Conservation (phyloP, 2,113 vertebrate species). For the Leptocoma aspasia region DNA sequence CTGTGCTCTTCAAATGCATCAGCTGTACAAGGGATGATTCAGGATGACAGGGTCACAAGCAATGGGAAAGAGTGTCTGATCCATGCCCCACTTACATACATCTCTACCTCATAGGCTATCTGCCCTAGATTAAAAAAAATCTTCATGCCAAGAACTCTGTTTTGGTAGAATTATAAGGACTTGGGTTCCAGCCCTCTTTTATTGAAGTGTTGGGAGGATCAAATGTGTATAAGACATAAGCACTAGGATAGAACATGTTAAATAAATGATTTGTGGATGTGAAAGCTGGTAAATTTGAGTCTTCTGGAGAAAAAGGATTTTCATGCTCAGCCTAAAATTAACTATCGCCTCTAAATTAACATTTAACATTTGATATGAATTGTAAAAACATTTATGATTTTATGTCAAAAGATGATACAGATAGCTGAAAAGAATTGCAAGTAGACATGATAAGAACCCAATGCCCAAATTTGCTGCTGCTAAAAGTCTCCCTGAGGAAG, state of each 20-base stretch:
- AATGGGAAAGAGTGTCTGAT: background rate
- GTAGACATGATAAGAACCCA: background rate
- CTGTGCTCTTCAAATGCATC: constrained; percentile 27
- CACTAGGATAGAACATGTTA: background rate
- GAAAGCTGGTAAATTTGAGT: background rate
- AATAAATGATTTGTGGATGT: background rate
- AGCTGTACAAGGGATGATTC: constrained; percentile 20
- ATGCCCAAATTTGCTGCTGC: background rate
- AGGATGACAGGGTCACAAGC: constrained; percentile 20
- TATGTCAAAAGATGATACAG: background rate
- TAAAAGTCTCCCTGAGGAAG: background rate
- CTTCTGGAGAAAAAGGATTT: background rate
- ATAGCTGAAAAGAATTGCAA: background rate
- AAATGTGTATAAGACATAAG: background rate
- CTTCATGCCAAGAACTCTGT: background rate
- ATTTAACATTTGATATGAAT: background rate
- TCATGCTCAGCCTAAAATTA: background rate
- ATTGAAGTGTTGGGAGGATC: background rate
- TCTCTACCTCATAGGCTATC: background rate
- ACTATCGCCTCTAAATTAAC: background rate
- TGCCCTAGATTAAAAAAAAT: background rate
- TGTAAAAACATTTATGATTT: background rate
- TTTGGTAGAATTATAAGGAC: background rate
- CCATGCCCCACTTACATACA: background rate
- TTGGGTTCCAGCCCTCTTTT: background rate